Evolutionary conservation across 2,113 vertebrate species (phyloP).

Genomic region (Globicephala melas): DNA sequence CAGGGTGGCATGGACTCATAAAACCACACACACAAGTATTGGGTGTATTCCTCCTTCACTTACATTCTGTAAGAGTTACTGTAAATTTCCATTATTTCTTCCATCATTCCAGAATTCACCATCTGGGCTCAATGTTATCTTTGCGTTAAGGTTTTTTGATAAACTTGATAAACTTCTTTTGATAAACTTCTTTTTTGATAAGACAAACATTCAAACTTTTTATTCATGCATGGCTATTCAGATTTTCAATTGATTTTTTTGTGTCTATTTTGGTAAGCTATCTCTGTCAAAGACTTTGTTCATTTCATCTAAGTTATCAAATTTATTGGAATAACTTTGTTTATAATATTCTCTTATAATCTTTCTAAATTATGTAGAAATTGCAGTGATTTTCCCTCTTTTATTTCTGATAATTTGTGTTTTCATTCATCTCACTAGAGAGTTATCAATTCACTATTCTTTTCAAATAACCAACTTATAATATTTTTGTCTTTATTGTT

Average conservation of each 20-base stretch:
- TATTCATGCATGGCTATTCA: not conserved
- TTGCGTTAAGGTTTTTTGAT: not conserved
- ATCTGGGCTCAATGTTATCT: not conserved
- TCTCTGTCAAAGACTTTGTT: not conserved
- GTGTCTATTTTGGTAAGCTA: not conserved
- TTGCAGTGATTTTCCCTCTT: not conserved
- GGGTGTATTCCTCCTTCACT: not conserved
- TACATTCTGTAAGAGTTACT: not conserved
- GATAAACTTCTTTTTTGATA: too few relatives aligned
- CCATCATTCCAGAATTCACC: not conserved
- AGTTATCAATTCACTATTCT: not conserved
- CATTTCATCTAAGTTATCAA: not conserved
- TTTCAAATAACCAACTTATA: not conserved
- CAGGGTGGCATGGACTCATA: not conserved
- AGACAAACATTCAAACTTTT: not conserved
- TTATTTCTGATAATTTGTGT: not conserved
- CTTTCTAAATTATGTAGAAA: not conserved
- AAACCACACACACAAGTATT: not conserved
- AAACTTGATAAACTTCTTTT: not conserved
- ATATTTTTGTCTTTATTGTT: not conserved
- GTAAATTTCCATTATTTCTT: not conserved
- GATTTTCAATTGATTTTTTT: not conserved
- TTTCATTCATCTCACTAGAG: not conserved
- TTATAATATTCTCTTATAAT: not conserved
- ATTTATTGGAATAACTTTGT: not conserved